Conservation (phyloP, 2,113 vertebrate genomes). For the Psephotus haematonotus region DNA sequence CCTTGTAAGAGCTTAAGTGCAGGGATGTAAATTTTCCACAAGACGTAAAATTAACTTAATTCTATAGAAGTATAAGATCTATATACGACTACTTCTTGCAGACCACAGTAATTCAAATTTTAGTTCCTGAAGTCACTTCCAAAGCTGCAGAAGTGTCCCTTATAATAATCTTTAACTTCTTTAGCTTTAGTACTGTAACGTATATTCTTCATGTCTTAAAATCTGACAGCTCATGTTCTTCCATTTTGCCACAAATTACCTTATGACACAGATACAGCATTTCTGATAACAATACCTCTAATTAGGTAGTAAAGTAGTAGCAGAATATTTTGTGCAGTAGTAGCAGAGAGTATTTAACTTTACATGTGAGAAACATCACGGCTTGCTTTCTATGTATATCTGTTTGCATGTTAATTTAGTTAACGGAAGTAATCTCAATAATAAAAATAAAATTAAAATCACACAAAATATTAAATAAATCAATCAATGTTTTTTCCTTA, state of each 20-base stretch:
- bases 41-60: neutral
- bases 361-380: neutral
- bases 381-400: neutral
- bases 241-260: neutral
- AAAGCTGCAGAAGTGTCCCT: neutral
- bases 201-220: neutral
- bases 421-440: neutral
- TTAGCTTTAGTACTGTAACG: neutral
- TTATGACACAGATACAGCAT: neutral
- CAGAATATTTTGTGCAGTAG: neutral
- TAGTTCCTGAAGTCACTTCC: neutral
- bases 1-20: neutral
- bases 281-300: neutral
- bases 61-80: neutral
- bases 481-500: fast-evolving
- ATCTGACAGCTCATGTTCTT: neutral
- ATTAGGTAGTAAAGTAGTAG: neutral
- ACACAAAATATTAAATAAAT: neutral
- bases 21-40: neutral
- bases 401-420: neutral
- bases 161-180: neutral
- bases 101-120: neutral
- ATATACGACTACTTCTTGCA: neutral
- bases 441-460: neutral
- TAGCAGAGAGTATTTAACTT: neutral